Evolutionary conservation across 2,888 invertebrate species (phyloP).

Genomic region (Phortica okadai): DNA sequence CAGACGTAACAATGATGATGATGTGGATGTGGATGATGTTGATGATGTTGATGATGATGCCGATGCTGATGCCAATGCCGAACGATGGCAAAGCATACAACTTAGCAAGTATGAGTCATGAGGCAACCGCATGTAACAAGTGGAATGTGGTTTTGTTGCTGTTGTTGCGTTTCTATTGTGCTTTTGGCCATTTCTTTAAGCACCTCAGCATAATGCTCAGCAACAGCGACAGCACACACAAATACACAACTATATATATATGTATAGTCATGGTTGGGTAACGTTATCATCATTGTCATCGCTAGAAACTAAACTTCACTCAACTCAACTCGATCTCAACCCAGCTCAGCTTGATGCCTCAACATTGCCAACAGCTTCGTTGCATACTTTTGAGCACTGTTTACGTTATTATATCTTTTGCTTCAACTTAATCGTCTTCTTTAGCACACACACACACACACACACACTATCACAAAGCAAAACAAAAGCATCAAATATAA

Average conservation of each 20-base stretch:
- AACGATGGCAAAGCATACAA: background rate
- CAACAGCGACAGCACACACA: background rate
- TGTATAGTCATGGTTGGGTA: background rate
- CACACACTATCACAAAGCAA: constrained; percentile 24
- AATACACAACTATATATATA: background rate
- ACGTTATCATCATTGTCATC: too few relatives aligned
- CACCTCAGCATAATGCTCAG: background rate
- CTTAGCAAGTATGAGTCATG: background rate
- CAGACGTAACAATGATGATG: constrained; percentile 10
- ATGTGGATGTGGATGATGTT: background rate
- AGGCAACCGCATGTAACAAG: constrained; percentile 49
- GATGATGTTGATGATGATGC: too few relatives aligned
- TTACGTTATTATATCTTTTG: background rate
- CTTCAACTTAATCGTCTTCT: background rate
- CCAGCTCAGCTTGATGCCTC: background rate
- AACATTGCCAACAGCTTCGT: too few relatives aligned
- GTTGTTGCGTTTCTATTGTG: constrained; percentile 21
- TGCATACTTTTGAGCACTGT: too few relatives aligned
- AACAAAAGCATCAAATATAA: constrained; percentile 49
- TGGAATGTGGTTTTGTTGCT: constrained; percentile 38
- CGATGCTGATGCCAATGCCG: too few relatives aligned
- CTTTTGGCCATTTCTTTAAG: constrained; percentile 27
- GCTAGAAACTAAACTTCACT: too few relatives aligned
- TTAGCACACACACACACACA: background rate
- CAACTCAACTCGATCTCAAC: background rate